Conservation (phyloP, 1,140 invertebrate species). For the Drosophila bifasciata region DNA sequence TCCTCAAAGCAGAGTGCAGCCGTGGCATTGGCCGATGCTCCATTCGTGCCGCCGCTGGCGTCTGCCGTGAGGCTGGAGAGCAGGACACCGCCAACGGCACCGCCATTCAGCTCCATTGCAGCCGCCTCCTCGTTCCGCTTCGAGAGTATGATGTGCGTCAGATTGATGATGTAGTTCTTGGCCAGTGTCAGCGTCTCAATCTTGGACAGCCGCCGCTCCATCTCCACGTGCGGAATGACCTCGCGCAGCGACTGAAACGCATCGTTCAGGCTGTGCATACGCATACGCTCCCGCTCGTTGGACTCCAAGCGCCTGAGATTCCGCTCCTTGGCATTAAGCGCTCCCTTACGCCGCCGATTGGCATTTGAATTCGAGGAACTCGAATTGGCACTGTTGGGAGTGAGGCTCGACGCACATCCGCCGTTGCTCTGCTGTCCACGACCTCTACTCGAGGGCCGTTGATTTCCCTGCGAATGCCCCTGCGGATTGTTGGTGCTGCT, state of each 20-base stretch:
- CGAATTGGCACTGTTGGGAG: slow-evolving; percentile 31
- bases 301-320: slow-evolving; percentile 93
- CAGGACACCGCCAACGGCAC: slow-evolving; percentile 62
- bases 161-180: slow-evolving; percentile 95
- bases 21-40: slow-evolving; percentile 14
- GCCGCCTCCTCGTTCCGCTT: slow-evolving; percentile 84
- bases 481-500: slow-evolving; percentile 62
- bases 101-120: slow-evolving; percentile 75
- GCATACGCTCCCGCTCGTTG: slow-evolving; percentile 93
- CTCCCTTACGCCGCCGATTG: slow-evolving; percentile 87
- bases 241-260: slow-evolving; percentile 93
- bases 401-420: slow-evolving; percentile 21
- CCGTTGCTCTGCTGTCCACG: slow-evolving; percentile 46
- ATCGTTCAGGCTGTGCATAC: slow-evolving; percentile 95
- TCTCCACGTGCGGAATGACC: slow-evolving; percentile 94
- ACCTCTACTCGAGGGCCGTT: slow-evolving; percentile 63
- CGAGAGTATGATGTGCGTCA: slow-evolving; percentile 92
- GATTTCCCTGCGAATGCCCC: slow-evolving; percentile 24
- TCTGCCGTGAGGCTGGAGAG: slow-evolving; percentile 56
- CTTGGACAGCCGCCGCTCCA: slow-evolving; percentile 93
- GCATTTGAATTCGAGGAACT: slow-evolving; percentile 53
- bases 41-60: slow-evolving; percentile 11
- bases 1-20: slow-evolving; percentile 62
- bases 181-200: slow-evolving; percentile 94
- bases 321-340: slow-evolving; percentile 90